These are phyloP conservation scores for Actinostola sp. DNA, from an alignment of 92 coral and sea anemone genomes.

Conservation along the genomic window DNA sequence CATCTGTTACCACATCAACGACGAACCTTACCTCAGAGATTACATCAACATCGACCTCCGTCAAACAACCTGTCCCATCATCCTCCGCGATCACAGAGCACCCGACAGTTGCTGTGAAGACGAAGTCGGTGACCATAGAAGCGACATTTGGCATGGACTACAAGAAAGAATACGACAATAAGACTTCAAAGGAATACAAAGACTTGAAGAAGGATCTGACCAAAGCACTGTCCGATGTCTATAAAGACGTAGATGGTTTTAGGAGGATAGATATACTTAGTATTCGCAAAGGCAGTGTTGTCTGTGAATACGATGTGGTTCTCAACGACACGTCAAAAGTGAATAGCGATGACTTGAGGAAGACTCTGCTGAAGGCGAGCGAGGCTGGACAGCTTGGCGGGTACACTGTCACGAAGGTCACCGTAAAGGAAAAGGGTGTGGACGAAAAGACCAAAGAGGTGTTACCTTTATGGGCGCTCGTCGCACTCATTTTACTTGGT, in stretches of 20 bases:
- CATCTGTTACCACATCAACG: too few species aligned
- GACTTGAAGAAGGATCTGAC: conserved; percentile 36
- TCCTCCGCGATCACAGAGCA: background rate
- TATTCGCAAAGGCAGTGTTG: conserved; percentile 60
- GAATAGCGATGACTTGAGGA: conserved; percentile 19
- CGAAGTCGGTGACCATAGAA: conserved; percentile 46
- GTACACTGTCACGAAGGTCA: conserved; percentile 37
- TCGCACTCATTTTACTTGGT: conserved; percentile 52
- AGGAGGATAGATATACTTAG: conserved; percentile 33
- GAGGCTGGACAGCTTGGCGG: conserved; percentile 18
- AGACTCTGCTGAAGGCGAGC: conserved; percentile 33
- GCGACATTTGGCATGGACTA: conserved; percentile 37
- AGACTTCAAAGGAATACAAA: conserved; percentile 40
- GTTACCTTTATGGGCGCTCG: conserved; percentile 71
- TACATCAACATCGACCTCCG: background rate
- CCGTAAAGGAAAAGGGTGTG: conserved; percentile 30
- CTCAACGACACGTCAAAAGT: conserved; percentile 42
- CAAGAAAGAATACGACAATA: conserved; percentile 45
- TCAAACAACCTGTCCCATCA: background rate
- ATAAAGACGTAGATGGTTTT: conserved; percentile 39
- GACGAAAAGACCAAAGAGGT: conserved; percentile 20
- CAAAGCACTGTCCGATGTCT: conserved; percentile 4
- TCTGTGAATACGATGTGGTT: conserved; percentile 66
- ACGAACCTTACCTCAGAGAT: background rate
- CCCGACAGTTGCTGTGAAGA: conserved; percentile 50